These are phyloP conservation scores for Drosophila parabipectinata DNA, from an alignment of 1,140 invertebrate species.

Conservation along the genomic window DNA sequence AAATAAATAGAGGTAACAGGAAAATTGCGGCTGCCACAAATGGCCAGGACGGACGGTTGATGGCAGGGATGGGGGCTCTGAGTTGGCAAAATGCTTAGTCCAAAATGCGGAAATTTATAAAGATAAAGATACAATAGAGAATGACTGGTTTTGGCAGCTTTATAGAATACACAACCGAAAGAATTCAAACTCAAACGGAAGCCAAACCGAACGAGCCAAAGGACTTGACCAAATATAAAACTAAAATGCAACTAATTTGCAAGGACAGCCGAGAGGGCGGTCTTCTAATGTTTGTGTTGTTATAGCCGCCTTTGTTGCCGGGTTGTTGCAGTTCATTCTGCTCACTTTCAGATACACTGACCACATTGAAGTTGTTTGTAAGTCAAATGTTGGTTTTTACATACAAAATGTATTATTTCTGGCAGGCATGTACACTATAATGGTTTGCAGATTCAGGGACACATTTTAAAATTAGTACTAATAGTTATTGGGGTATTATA, in stretches of 20 bases:
- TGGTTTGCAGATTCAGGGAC: too few relatives aligned
- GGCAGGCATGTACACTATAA: not conserved
- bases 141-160: constrained; percentile 11
- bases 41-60: not conserved
- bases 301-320: constrained; percentile 17
- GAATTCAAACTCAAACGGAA: constrained; percentile 1
- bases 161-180: constrained; percentile 32
- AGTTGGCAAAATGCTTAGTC: constrained; percentile 23
- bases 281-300: constrained; percentile 15
- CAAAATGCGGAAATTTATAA: constrained; percentile 41
- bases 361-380: not conserved
- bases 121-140: constrained; percentile 11
- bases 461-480: too few relatives aligned
- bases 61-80: constrained; percentile 5
- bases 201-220: constrained; percentile 29
- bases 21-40: constrained; percentile 57
- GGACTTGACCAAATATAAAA: constrained; percentile 66
- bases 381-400: not conserved
- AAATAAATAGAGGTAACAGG: constrained; percentile 55
- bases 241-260: constrained; percentile 66
- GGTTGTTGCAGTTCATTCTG: constrained; percentile 17
- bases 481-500: too few relatives aligned
- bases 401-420: not conserved
- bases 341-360: constrained; percentile 40
- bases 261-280: constrained; percentile 26